A percentile compares a stretch with the other conserved stretches of the same genome.
Evolutionary conservation across 2,888 invertebrate genomes (phyloP).

Genomic region (Euzophera pinguis): DNA sequence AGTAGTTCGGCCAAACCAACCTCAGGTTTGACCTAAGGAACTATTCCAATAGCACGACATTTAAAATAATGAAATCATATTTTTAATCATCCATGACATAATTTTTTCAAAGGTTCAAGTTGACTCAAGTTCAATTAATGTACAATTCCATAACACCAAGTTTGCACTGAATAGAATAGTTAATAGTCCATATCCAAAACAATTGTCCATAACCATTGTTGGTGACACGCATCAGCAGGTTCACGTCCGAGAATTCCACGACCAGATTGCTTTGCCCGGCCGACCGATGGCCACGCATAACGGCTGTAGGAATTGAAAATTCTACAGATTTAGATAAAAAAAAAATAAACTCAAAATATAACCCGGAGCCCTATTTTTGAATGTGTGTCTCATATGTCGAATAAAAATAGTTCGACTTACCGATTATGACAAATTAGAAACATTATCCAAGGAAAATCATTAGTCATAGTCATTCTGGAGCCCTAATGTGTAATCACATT

Average conservation of each 20-base stretch:
- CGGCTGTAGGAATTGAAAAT: conserved; percentile 19
- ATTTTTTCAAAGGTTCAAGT: background rate
- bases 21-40: no score
- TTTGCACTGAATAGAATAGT: conserved; percentile 2
- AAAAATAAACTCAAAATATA: background rate
- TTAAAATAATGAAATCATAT: no score
- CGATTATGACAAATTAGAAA: no score
- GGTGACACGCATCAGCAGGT: conserved; percentile 37
- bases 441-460: no score
- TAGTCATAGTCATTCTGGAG: no score
- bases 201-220: conserved; percentile 16
- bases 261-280: conserved; percentile 35
- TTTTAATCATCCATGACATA: background rate
- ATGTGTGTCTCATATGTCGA: no score
- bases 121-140: background rate
- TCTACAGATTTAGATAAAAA: background rate
- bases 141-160: background rate
- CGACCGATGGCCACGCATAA: conserved; percentile 21
- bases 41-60: no score
- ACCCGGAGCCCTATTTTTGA: no score
- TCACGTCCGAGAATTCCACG: conserved; percentile 37
- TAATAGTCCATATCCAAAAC: conserved; percentile 5
- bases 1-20: no score
- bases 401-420: no score
- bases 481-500: no score